Conservation (phyloP, 2,113 vertebrate genomes). For the Polyodon spathula region DNA sequence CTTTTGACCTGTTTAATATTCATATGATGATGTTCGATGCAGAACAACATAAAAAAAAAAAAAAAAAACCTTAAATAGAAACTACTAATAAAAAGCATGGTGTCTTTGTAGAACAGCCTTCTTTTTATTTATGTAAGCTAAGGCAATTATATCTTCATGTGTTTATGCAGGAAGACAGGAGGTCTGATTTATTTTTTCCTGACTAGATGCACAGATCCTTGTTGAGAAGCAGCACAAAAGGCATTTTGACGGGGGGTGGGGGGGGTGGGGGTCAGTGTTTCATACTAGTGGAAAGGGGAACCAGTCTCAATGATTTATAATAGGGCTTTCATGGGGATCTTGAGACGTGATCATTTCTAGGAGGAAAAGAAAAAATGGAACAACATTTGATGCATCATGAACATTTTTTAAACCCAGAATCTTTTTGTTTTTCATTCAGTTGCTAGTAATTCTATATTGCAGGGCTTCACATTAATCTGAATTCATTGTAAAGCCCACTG, state of each 20-base stretch:
- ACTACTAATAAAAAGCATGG: background rate
- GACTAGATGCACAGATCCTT: conserved; percentile 26
- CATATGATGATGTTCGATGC: background rate
- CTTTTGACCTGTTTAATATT: background rate
- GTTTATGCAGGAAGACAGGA: conserved; percentile 21
- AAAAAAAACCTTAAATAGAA: background rate
- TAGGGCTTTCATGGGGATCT: conserved; percentile 34
- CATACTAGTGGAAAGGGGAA: conserved; percentile 25
- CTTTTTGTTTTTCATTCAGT: conserved; percentile 51
- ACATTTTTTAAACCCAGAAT: conserved; percentile 43
- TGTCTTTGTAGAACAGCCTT: background rate
- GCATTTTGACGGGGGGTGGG: conserved; percentile 24
- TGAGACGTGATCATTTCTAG: conserved; percentile 48
- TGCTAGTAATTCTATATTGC: conserved; percentile 46
- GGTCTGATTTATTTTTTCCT: conserved; percentile 38
- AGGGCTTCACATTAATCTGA: conserved; percentile 54
- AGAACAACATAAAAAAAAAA: background rate
- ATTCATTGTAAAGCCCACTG: conserved; percentile 61
- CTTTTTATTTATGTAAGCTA: conserved; percentile 31
- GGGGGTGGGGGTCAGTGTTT: conserved; percentile 26
- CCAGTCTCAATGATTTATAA: conserved; percentile 44
- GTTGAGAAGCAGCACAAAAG: conserved; percentile 24
- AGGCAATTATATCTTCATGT: conserved; percentile 32
- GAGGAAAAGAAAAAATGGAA: conserved; percentile 36
- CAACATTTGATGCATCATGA: conserved; percentile 48